Evolutionary conservation across 2,113 vertebrate species (phyloP), one percentile per base, ranked within the genome.

Genomic region (Platysteira castanea): DNA sequence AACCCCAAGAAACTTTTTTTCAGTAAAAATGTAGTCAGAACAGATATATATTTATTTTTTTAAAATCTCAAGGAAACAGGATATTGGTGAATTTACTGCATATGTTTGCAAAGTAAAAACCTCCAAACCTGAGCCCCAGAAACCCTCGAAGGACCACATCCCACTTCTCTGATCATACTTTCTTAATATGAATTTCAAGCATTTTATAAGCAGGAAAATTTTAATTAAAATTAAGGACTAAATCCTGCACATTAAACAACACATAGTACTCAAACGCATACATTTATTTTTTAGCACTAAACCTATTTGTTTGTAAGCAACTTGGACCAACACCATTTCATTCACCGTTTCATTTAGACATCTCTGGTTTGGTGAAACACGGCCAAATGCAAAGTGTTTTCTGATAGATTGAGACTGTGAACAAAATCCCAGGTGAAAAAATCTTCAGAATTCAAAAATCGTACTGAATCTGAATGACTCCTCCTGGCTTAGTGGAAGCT

Each of bases 11-110:
- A 75, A 89, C n/a, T 0, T 52, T 35, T 70, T 89, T 78, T 39
- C 23, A 81, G 15, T 22, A 57, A 70, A 87, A 63, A 61, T 17
- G 1, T 14, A 74, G 10, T 35, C 28, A 74, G 54, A 73, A 53
- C 2, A 69, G 2, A 65, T 11, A 28, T 3, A 41, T 4, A 50
- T 3, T 8, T 16, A 14, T 54, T 60, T 28, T 46, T 1, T 0
- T 20, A 3, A 11, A 42, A 33, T 49, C 11, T 73, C 17, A 65
- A 69, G 35, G 12, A 35, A 89, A n/a, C 7, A 63, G 47, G 26
- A 53, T 61, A 31, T 28, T 23, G 18, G 12, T 78, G 28, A 57
- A 69, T 61, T 68, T 85, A 54, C 41, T 52, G 13, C 10, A 39
- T n/a, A 41, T 2, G 15, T 84, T 24, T 60, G 10, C 42, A 24